phyloP scores from a whole-genome alignment of 2,797 vertebrate genomes.

The Acanthis flammea region DNA sequence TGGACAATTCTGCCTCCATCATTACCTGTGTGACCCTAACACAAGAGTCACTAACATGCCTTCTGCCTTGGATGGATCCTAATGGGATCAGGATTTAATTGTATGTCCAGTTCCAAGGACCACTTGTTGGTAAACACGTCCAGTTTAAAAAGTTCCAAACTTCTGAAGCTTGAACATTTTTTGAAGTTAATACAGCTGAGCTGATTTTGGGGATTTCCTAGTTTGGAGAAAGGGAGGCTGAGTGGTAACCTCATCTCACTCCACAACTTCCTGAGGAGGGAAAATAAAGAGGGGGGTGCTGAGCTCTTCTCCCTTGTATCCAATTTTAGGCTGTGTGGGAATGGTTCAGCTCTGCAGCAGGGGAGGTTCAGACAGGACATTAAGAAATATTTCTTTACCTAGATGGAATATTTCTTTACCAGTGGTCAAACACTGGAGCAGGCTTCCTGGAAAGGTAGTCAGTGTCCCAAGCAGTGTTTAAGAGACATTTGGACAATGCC shows the following conservation, averaged over 20 bases:
- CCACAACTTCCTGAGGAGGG: neutral
- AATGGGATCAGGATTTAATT: neutral
- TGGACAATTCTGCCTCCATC: neutral
- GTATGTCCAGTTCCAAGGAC: neutral
- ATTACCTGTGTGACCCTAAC: neutral
- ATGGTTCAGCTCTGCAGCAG: neutral
- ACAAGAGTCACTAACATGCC: fast-evolving
- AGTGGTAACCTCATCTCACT: neutral
- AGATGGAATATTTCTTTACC: neutral
- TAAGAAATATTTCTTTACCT: neutral
- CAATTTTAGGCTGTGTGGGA: fast-evolving
- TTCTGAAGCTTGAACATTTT: neutral
- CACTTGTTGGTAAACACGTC: neutral
- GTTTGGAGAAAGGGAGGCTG: neutral
- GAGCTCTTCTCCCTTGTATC: neutral
- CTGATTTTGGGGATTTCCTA: neutral
- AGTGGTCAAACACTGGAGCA: neutral
- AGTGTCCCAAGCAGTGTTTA: neutral
- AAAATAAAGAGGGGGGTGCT: neutral
- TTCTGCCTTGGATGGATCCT: neutral
- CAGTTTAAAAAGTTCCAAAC: neutral
- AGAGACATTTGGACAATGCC: neutral
- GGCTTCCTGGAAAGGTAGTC: neutral
- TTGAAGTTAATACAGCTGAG: neutral
- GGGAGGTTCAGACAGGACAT: neutral